Evolutionary conservation across 2,888 invertebrate genomes (phyloP).

Genomic region (Sphaeridia pumilis): DNA sequence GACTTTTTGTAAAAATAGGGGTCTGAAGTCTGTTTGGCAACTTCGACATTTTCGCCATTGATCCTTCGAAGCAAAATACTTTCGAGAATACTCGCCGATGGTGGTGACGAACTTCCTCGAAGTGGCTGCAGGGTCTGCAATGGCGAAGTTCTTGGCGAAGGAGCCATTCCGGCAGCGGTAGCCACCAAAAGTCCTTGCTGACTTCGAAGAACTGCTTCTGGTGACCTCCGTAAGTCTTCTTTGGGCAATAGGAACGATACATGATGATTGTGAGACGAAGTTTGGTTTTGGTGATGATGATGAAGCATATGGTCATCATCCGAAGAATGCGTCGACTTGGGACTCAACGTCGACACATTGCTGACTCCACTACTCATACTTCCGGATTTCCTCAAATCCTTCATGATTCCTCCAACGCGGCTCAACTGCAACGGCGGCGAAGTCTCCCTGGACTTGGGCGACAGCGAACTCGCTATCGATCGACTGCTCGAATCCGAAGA

Average conservation of each 20-base stretch:
- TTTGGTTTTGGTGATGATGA: constrained; percentile 9
- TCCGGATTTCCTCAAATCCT: no score
- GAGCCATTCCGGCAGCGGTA: neutral
- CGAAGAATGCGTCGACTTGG: constrained; percentile 15
- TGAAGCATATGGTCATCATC: constrained; percentile 15
- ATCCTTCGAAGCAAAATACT: constrained; percentile 73
- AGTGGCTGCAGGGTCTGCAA: constrained; percentile 15
- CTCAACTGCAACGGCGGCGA: constrained; percentile 16
- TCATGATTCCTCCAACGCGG: no score
- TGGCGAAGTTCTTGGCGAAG: constrained; percentile 15
- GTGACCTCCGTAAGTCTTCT: no score
- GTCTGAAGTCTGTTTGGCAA: no score
- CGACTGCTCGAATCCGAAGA: neutral
- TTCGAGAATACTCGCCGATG: constrained; percentile 54
- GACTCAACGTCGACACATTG: constrained; percentile 10
- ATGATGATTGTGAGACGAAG: neutral
- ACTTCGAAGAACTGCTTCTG: neutral
- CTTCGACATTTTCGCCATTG: constrained; percentile 37
- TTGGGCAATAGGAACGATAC: neutral
- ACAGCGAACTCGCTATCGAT: constrained; percentile 11
- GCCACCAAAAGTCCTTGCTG: neutral
- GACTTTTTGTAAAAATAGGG: constrained; percentile 82
- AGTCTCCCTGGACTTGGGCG: constrained; percentile 20
- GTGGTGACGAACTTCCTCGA: constrained; percentile 25
- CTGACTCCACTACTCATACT: constrained; percentile 3